Base-by-base conservation (phyloP, 2,888 invertebrate species). In the Cataglyphis livida region DNA sequence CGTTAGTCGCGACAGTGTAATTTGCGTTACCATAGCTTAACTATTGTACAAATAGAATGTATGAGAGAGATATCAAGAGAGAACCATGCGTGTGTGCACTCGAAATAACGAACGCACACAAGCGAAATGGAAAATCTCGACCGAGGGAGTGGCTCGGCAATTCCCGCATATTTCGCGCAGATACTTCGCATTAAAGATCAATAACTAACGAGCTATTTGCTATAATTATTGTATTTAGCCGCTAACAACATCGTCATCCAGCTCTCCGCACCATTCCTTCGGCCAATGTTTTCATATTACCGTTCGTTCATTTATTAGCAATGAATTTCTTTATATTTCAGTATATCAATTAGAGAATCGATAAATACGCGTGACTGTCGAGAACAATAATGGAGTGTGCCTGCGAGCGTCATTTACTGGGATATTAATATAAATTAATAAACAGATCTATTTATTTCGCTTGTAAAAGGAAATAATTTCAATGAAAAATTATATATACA, bases 1-100 rank as follows among this genome's bases (percentile, higher is more conserved):
- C 66, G 62, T 64, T 84, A 83, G 81, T 81, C 74, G 57, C 38
- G 25, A 18, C 48, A 48, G 62, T 74, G 74, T 84, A 85, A 86
- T 86, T 86, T n/a, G n/a, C 84, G 79, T 64, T 68, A 41, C 84
- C 76, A 35, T 59, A 68, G 66, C 65, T 85, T 79, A 85, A 81
- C 74, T 70, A 78, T 82, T 82, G 74, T 84, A 82, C 74, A 81
- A 86, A 86, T 62, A 86, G 73, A 57, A 51, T 28, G 38, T 25
- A 51, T 64, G 76, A 68, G 66, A 66, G 35, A 66, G 35, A 25
- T 15, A 35, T 18, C 35, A 35, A 79, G 35, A 73, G 65, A 57
- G 38, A 28, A 51, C 28, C 28, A 76, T 35, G 44, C 28, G 32
- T 54, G 28, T 66, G 54, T 78, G 41, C 21, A 41, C 57, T 57